Conservation (phyloP, 2,888 invertebrate species). For the Allolobophora icterica region DNA sequence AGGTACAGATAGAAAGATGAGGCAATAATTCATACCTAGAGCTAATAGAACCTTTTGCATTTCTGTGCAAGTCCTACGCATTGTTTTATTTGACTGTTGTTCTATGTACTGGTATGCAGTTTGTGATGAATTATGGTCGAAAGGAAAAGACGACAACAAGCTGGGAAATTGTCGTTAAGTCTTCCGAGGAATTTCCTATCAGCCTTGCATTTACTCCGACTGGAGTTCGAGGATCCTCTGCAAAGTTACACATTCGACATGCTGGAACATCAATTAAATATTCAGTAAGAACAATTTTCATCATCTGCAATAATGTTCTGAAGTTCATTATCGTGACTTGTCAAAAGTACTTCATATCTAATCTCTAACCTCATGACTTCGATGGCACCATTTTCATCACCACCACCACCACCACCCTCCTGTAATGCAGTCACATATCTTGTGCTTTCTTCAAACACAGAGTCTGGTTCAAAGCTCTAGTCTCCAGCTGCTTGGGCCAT, state of each 20-base stretch:
- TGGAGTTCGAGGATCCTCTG: background rate
- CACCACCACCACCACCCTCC: no score
- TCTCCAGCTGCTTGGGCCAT: background rate
- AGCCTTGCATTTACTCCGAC: slow-evolving; percentile 39
- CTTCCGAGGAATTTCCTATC: slow-evolving; percentile 39
- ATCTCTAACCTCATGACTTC: no score
- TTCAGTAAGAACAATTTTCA: slow-evolving; percentile 35
- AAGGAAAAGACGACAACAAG: slow-evolving; percentile 11
- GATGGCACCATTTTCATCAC: no score
- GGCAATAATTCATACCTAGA: background rate
- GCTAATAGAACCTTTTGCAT: background rate
- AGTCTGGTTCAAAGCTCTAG: background rate
- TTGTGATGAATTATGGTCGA: slow-evolving; percentile 32
- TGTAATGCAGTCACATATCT: no score
- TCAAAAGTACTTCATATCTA: no score
- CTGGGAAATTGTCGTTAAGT: slow-evolving; percentile 41
- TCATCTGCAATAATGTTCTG: background rate
- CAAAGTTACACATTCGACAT: slow-evolving; percentile 35
- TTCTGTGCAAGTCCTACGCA: background rate
- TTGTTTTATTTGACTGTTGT: background rate
- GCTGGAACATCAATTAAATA: slow-evolving; percentile 38
- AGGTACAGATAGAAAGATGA: background rate
- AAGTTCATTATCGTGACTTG: background rate
- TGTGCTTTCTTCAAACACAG: background rate
- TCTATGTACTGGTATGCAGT: slow-evolving; percentile 24